These are phyloP conservation scores for Potamilus streckersoni DNA, from an alignment of 1,140 invertebrate genomes.

Conservation along the genomic window DNA sequence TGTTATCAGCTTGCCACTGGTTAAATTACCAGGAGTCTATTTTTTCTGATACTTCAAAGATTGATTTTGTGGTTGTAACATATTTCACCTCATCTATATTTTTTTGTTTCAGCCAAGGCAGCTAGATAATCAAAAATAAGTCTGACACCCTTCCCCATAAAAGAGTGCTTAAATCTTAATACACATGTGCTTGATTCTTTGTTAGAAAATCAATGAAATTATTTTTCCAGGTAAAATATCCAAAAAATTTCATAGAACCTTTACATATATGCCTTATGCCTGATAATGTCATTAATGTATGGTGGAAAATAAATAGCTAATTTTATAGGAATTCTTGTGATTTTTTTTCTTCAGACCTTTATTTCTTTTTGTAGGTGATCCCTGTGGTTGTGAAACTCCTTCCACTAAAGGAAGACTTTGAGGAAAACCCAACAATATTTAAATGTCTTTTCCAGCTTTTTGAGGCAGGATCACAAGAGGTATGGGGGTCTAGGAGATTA, in stretches of 20 bases:
- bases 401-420: slow-evolving; percentile 80
- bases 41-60: too few relatives aligned
- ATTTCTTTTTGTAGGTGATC: slow-evolving; percentile 72
- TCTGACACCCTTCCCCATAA: too few relatives aligned
- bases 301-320: neutral
- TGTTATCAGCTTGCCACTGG: too few relatives aligned
- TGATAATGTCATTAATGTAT: neutral
- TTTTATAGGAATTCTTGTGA: neutral
- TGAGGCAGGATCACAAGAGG: slow-evolving; percentile 42
- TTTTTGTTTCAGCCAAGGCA: too few relatives aligned
- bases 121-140: too few relatives aligned
- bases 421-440: slow-evolving; percentile 80
- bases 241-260: neutral
- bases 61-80: too few relatives aligned
- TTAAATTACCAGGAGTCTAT: too few relatives aligned
- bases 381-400: slow-evolving; percentile 79
- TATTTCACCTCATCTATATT: too few relatives aligned
- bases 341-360: neutral
- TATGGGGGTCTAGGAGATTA: slow-evolving; percentile 14
- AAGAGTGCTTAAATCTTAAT: too few relatives aligned
- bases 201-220: neutral
- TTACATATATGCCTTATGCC: neutral
- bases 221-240: neutral
- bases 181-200: neutral
- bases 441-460: slow-evolving; percentile 75